phyloP scores from a whole-genome alignment of 2,797 vertebrate genomes.

The Intellagama lesueurii region DNA sequence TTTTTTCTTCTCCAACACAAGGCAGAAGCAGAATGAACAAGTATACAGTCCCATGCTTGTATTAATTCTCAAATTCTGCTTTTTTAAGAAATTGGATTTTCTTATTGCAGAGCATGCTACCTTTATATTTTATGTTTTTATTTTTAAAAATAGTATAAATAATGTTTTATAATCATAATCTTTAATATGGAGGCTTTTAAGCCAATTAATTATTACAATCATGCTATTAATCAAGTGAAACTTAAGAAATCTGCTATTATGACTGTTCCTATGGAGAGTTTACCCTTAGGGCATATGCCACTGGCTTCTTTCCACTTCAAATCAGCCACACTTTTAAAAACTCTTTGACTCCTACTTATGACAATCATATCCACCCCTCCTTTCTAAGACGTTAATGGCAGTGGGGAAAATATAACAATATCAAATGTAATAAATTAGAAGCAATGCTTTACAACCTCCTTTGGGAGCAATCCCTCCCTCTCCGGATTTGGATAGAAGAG shows the following conservation, averaged over 20 bases:
- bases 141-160: neutral
- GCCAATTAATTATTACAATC: conserved; percentile 12
- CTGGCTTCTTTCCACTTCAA: neutral
- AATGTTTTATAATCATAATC: neutral
- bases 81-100: neutral
- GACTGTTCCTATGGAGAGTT: neutral
- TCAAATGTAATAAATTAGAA: conserved; percentile 66
- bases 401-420: conserved; percentile 5
- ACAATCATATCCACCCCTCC: neutral
- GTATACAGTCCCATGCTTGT: no score
- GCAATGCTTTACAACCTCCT: conserved; percentile 42
- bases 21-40: neutral
- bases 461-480: conserved; percentile 31
- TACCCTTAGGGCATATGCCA: neutral
- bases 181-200: neutral
- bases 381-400: neutral
- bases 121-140: neutral
- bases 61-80: neutral
- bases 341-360: neutral
- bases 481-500: conserved; percentile 34
- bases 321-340: neutral
- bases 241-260: neutral
- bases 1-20: no score
- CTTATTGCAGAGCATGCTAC: neutral
- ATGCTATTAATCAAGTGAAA: conserved; percentile 4